These are phyloP conservation scores for Callopanchax toddi DNA, from an alignment of 2,113 vertebrate species.

Conservation along the genomic window DNA sequence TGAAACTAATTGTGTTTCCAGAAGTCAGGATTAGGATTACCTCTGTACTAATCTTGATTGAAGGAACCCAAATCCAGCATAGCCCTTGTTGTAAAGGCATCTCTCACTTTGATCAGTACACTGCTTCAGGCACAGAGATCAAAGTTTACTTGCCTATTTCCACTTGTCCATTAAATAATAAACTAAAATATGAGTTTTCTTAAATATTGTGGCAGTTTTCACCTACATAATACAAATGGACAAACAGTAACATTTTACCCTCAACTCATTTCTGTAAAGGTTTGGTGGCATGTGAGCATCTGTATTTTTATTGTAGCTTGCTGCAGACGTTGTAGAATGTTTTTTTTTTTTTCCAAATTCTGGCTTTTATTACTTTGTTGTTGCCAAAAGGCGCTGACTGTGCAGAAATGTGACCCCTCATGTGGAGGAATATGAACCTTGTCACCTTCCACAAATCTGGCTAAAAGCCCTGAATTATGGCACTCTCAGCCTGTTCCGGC, in stretches of 20 bases:
- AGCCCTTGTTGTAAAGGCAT: too few species aligned
- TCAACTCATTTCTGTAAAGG: neutral
- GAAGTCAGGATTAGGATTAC: too few species aligned
- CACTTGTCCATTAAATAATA: neutral
- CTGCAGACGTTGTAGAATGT: neutral
- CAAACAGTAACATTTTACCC: neutral
- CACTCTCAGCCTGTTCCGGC: conserved; percentile 31
- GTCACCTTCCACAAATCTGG: conserved; percentile 57
- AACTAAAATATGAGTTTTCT: neutral
- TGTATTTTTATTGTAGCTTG: neutral
- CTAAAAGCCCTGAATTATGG: conserved; percentile 52
- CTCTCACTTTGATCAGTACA: too few species aligned
- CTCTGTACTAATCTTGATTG: too few species aligned
- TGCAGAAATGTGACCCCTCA: conserved; percentile 52
- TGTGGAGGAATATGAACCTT: conserved; percentile 36
- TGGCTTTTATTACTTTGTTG: conserved; percentile 29
- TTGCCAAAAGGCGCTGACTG: conserved; percentile 21
- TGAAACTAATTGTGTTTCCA: too few species aligned
- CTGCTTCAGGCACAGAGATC: too few species aligned
- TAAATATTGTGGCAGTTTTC: neutral
- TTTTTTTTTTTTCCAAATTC: conserved; percentile 10
- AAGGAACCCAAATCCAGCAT: too few species aligned
- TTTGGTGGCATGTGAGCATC: neutral
- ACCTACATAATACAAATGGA: neutral
- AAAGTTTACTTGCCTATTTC: too few species aligned